These are phyloP conservation scores for Eristalis arbustorum DNA, from an alignment of 2,888 invertebrate species.

Conservation along the genomic window DNA sequence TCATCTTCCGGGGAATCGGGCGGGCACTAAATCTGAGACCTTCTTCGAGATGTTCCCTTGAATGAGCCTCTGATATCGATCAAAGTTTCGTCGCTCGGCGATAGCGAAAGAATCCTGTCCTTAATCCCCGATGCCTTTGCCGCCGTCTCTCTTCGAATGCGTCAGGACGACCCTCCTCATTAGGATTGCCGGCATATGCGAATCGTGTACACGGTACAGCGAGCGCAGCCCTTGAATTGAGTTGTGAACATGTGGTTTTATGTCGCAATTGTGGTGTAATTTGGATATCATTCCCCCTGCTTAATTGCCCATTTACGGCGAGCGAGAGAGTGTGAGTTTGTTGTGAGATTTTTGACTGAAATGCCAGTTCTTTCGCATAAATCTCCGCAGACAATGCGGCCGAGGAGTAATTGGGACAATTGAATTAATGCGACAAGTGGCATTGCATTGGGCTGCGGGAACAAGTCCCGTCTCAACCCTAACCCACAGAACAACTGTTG, in stretches of 20 bases:
- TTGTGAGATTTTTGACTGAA: not conserved
- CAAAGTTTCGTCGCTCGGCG: conserved; percentile 11
- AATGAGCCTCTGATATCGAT: conserved; percentile 51
- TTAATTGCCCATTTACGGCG: conserved; percentile 64
- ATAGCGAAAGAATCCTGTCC: conserved; percentile 44
- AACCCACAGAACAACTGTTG: not conserved
- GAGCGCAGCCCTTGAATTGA: conserved; percentile 59
- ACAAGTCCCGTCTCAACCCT: conserved; percentile 11
- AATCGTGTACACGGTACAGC: conserved; percentile 6
- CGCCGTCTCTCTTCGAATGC: not conserved
- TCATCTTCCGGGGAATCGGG: conserved; percentile 5
- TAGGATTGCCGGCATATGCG: conserved; percentile 58
- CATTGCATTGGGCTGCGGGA: conserved; percentile 9
- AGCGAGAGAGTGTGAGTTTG: conserved; percentile 10
- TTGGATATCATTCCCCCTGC: conserved; percentile 51
- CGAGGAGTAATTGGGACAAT: conserved; percentile 65
- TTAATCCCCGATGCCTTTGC: conserved; percentile 26
- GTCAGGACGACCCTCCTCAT: conserved; percentile 27
- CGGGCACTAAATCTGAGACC: conserved; percentile 19
- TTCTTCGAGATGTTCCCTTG: conserved; percentile 26
- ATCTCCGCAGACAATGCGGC: conserved; percentile 40
- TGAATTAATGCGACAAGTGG: conserved; percentile 63
- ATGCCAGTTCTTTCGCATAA: conserved; percentile 20
- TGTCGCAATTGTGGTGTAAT: conserved; percentile 75
- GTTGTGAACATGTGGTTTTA: conserved; percentile 80